Base-by-base conservation (phyloP, 2,888 invertebrate genomes). In the Eupithecia dodoneata region DNA sequence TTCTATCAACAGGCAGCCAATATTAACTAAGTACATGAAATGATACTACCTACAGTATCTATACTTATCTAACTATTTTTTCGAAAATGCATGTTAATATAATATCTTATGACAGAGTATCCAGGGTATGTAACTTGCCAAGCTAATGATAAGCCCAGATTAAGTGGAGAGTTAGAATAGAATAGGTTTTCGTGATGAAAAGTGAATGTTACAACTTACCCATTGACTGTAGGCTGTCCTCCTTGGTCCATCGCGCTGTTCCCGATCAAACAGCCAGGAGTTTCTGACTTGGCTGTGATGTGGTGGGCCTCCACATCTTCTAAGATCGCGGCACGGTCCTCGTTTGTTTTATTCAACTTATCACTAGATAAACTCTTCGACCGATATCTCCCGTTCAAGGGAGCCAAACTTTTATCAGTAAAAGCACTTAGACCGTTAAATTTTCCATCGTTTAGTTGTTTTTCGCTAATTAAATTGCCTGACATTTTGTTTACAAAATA, bases 291-390 rank as follows among this genome's bases (percentile, higher is more conserved):
- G 12, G 91, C 92, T 59, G 94, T 87, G 75, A 94, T 84, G 85
- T 94, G 90, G 73, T 94, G 90, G 44, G 89, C 91, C 79, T 95
- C 95, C 18, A 92, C 90, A 90, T 95, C 94, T 81, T 94, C 93
- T 84, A 95, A 84, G 75, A 95, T 95, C 49, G 94, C 95, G 9
- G 94, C 92, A 13, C 94, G 90, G 84, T 95, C 95, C 73, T 91
- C 92, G 82, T 94, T 93, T 30, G 88, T 87, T 85, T 93, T 91
- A 82, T 93, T 94, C 85, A 95, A 92, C 87, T 95, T 95, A 91
- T 95, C 95, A 93, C 94, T 93, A 63, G 95, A 94, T 83, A 95
- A 90, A 92, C 95, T 95, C 81, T 92, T 94, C 59, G 94, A 94
- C 77, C 93, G 89, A 83, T 93, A 94, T 84, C 93, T 89, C 71